These are phyloP conservation scores for Trissolcus japonicus DNA, from an alignment of 2,888 invertebrate genomes.

Conservation along the genomic window DNA sequence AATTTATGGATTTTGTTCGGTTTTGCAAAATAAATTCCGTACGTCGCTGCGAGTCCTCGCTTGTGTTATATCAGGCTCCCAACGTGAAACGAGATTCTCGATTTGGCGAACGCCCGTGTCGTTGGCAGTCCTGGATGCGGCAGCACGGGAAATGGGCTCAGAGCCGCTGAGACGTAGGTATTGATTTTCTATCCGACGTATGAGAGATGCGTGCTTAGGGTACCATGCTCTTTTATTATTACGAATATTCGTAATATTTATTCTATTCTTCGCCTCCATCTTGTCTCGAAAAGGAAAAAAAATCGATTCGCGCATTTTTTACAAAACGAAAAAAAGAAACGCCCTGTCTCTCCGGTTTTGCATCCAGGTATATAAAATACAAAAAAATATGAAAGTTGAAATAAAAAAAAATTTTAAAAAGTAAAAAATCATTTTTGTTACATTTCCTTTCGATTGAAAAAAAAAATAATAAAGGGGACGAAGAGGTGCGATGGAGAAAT, in stretches of 20 bases:
- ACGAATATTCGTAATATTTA: slow-evolving; percentile 54
- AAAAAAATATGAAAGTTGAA: background rate
- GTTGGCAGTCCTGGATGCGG: slow-evolving; percentile 67
- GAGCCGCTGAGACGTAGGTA: slow-evolving; percentile 68
- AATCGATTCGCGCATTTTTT: slow-evolving; percentile 14
- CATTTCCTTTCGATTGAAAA: background rate
- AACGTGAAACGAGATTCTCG: slow-evolving; percentile 60
- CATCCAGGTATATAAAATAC: background rate
- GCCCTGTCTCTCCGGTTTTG: background rate
- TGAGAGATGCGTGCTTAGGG: slow-evolving; percentile 72
- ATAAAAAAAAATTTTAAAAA: background rate
- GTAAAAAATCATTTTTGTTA: no score
- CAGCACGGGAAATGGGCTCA: slow-evolving; percentile 69
- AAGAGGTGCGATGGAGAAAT: background rate
- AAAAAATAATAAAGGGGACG: background rate
- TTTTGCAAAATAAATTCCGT: slow-evolving; percentile 45
- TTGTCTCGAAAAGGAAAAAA: slow-evolving; percentile 30
- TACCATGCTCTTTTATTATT: slow-evolving; percentile 59
- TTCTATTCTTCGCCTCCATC: slow-evolving; percentile 42
- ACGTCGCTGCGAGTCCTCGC: slow-evolving; percentile 33
- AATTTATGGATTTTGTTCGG: slow-evolving; percentile 31
- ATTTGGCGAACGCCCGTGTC: slow-evolving; percentile 61
- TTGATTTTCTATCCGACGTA: slow-evolving; percentile 74
- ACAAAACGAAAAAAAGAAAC: slow-evolving; percentile 1
- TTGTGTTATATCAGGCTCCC: slow-evolving; percentile 42